phyloP scores from a whole-genome alignment of 1,140 invertebrate species.

The Drosophila orena region DNA sequence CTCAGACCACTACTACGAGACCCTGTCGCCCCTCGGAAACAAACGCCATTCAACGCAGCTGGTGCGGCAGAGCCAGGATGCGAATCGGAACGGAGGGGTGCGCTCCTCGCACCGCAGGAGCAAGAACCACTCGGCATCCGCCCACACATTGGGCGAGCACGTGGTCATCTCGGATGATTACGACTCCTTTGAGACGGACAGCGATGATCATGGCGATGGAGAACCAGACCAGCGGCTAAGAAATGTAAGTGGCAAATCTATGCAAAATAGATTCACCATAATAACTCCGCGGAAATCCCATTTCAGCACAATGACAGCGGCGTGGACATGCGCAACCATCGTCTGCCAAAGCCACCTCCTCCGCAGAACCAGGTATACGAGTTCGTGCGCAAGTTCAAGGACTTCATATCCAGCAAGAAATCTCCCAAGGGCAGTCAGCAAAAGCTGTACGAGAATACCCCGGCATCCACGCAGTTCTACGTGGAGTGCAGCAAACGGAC shows the following conservation, averaged over 20 bases:
- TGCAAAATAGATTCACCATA: background rate
- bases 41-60: conserved; percentile 72
- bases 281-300: background rate
- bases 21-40: conserved; percentile 84
- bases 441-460: conserved; percentile 76
- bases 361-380: conserved; percentile 85
- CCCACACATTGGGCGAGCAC: conserved; percentile 64
- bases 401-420: conserved; percentile 87
- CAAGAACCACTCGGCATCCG: conserved; percentile 65
- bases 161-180: conserved; percentile 85
- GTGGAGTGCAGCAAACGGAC: conserved; percentile 46
- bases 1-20: conserved; percentile 88
- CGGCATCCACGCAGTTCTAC: conserved; percentile 70
- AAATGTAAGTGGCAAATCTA: conserved; percentile 46
- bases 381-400: conserved; percentile 87
- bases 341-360: conserved; percentile 87
- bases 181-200: conserved; percentile 88
- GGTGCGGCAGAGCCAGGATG: conserved; percentile 45
- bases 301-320: conserved; percentile 85
- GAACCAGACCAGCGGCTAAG: conserved; percentile 85
- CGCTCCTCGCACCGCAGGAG: conserved; percentile 54
- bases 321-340: conserved; percentile 86
- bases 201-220: conserved; percentile 84
- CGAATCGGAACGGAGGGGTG: conserved; percentile 15
- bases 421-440: conserved; percentile 85